These are phyloP conservation scores for Chaetura pelagica DNA, from an alignment of 2,113 vertebrate genomes.

Conservation along the genomic window DNA sequence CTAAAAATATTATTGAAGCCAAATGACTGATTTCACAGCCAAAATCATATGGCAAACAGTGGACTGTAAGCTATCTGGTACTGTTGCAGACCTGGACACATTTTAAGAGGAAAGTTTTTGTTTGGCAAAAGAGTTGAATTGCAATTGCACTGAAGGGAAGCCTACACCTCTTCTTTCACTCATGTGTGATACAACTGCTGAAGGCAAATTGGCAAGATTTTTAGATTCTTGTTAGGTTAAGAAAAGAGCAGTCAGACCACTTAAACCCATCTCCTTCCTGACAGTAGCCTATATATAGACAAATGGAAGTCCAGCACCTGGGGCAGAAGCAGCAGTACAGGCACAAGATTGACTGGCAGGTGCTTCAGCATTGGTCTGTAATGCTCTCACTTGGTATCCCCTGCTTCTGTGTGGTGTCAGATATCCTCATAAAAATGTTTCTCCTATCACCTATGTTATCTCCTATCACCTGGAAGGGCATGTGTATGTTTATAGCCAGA, in stretches of 20 bases:
- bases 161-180: not conserved
- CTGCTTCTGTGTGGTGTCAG: not conserved
- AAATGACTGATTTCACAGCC: conserved; percentile 37
- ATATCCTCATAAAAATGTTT: not conserved
- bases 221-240: not conserved
- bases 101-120: conserved; percentile 26
- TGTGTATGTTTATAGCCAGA: not conserved
- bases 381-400: not conserved
- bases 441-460: no score
- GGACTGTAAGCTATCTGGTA: not conserved
- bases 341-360: not conserved
- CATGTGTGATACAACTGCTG: not conserved
- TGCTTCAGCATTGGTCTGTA: not conserved
- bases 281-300: not conserved
- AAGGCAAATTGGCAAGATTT: not conserved
- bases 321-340: not conserved
- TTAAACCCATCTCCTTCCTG: not conserved
- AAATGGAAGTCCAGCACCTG: not conserved
- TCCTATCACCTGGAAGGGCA: not conserved
- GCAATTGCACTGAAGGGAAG: not conserved
- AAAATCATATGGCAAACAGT: conserved; percentile 30
- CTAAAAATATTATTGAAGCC: conserved; percentile 30
- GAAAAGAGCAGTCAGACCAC: not conserved
- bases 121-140: conserved; percentile 26
- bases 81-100: not conserved